Percentiles rank a stretch among this genome's conserved stretches.
These are phyloP conservation scores for Argyresthia albistria DNA, from an alignment of 2,888 invertebrate genomes.

Conservation along the genomic window DNA sequence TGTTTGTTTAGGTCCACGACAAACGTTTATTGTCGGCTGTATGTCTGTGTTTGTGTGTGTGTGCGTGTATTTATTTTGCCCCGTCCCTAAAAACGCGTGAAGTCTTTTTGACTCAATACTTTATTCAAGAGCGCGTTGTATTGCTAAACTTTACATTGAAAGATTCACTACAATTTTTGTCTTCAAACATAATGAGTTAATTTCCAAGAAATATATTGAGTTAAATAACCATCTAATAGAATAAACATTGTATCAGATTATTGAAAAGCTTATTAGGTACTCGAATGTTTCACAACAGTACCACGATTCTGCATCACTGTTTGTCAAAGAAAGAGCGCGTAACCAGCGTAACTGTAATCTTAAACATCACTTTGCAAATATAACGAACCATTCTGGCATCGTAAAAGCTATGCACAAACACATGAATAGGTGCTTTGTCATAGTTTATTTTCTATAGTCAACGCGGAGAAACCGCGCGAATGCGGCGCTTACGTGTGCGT, in stretches of 20 bases:
- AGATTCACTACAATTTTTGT: no score
- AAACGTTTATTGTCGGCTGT: conserved; percentile 69
- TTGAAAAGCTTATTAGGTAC: no score
- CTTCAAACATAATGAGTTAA: no score
- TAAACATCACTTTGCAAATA: no score
- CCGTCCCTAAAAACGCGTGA: conserved; percentile 54
- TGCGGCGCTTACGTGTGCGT: conserved; percentile 25
- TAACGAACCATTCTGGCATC: conserved; percentile 8
- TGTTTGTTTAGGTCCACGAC: conserved; percentile 68
- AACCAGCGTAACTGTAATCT: no score
- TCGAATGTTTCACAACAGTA: no score
- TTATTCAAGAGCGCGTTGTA: conserved; percentile 52
- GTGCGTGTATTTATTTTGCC: conserved; percentile 14
- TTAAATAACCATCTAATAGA: no score
- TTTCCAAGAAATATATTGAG: no score
- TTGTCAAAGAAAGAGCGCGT: neutral
- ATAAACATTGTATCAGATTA: no score
- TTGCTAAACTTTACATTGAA: neutral
- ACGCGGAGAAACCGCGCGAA: conserved; percentile 31
- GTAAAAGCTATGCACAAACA: conserved; percentile 27
- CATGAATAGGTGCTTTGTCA: conserved; percentile 23
- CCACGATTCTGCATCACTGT: no score
- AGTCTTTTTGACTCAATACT: conserved; percentile 69
- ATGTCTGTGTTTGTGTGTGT: conserved; percentile 26
- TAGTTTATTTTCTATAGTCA: conserved; percentile 9